Base-by-base conservation (phyloP, 2,797 vertebrate genomes). In the Coregonus sp. region DNA sequence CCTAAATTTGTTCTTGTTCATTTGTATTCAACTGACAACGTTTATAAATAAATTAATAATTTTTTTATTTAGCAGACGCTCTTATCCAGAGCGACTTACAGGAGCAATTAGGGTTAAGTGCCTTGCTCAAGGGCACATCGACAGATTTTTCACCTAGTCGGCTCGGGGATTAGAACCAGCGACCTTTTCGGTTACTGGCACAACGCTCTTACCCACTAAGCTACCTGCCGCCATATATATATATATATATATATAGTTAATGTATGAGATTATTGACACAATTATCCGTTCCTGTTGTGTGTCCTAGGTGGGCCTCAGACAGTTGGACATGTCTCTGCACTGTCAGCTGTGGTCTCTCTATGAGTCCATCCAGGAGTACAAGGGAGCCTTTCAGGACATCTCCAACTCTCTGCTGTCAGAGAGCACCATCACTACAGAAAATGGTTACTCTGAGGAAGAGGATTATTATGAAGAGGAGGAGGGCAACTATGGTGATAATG, bases 291-390 rank as follows among this genome's bases (percentile, higher is more conserved):
- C 18, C 56, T 59, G n/a, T 59, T n/a, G 40, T 47, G 40, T 59
- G 33, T 82, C 54, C 72, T 78, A 96, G 94, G 94, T 95, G 66
- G 93, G 94, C 29, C 89, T 96, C 37, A 91, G 94, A 61, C 94
- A 96, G 86, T 84, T 96, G 47, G 94, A 96, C 83, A 94, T 95
- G 95, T 95, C 95, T 5, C 84, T 96, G 70, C 86, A 95, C 63
- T 95, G 94, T 89, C 95, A 96, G 89, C 86, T 96, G 76, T 95
- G 94, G 95, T 95, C 94, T 20, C 88, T 96, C 31, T 93, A 94
- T 0, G 94, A 96, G 82, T 90, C 93, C 52, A 93, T 96, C 77
- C 95, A 96, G 85, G 95, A 96, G 20, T 96, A 92, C 89, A 96
- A 95, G 81, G 93, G 91, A 72, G 91, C 92, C 4, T 59, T 16